These are phyloP conservation scores for Anoplolepis gracilipes DNA, from an alignment of 1,140 invertebrate species.

Conservation along the genomic window DNA sequence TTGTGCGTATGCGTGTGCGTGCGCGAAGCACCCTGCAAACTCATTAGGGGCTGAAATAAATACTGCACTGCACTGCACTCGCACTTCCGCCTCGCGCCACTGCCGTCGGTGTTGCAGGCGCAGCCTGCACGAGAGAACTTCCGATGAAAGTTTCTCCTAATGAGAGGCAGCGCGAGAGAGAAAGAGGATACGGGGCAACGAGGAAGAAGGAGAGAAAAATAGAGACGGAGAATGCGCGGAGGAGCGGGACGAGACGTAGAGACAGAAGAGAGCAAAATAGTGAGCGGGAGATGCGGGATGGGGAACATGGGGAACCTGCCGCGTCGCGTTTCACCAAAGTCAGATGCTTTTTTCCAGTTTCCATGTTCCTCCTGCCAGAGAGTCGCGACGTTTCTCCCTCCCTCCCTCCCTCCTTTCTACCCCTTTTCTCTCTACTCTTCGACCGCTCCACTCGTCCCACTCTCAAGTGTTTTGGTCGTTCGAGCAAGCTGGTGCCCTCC, in stretches of 20 bases:
- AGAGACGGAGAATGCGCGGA: not conserved
- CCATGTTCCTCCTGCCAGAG: slow-evolving; percentile 32
- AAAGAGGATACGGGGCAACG: not conserved
- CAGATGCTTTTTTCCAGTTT: slow-evolving; percentile 64
- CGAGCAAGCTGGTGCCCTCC: slow-evolving; percentile 55
- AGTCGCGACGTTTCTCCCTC: slow-evolving; percentile 46
- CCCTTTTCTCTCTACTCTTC: not conserved
- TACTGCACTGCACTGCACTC: slow-evolving; percentile 73
- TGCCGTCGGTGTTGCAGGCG: slow-evolving; percentile 38
- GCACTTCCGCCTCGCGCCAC: slow-evolving; percentile 50
- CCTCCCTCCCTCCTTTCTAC: not conserved
- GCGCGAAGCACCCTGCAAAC: slow-evolving; percentile 69
- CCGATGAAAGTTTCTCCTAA: slow-evolving; percentile 75
- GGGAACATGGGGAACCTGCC: slow-evolving; percentile 39
- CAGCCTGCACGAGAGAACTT: slow-evolving; percentile 57
- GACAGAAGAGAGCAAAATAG: slow-evolving; percentile 45
- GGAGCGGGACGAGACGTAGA: not conserved
- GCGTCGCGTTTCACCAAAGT: slow-evolving; percentile 54
- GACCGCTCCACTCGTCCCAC: slow-evolving; percentile 22
- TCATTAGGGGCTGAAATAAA: slow-evolving; percentile 79
- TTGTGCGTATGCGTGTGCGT: slow-evolving; percentile 35
- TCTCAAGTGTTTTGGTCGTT: slow-evolving; percentile 64
- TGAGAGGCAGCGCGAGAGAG: slow-evolving; percentile 60
- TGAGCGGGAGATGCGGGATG: slow-evolving; percentile 31
- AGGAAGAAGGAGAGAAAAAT: not conserved